A percentile compares a stretch with the other conserved stretches of the same genome.
phyloP scores from a whole-genome alignment of 2,113 vertebrate genomes.

The Carassius auratus region DNA sequence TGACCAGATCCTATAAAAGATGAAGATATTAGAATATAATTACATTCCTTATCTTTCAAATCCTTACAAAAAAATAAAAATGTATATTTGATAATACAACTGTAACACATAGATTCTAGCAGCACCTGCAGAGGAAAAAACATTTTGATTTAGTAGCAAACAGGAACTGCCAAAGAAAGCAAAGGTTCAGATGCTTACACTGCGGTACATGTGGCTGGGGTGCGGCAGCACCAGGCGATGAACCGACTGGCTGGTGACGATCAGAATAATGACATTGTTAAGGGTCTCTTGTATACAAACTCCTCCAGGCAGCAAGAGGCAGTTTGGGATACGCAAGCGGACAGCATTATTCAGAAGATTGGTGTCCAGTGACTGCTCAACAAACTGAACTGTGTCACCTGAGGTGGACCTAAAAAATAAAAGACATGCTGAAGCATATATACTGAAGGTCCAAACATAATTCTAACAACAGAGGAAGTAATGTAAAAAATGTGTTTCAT shows the following conservation, averaged over 20 bases:
- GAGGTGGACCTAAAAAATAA: slow-evolving; percentile 79
- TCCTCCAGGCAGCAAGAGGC: slow-evolving; percentile 82
- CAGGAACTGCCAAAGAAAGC: background rate
- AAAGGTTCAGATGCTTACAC: slow-evolving; percentile 77
- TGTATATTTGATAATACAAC: too few relatives aligned
- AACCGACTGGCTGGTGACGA: slow-evolving; percentile 86
- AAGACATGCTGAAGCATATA: background rate
- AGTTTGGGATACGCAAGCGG: slow-evolving; percentile 81
- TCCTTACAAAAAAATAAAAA: too few relatives aligned
- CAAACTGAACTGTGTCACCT: slow-evolving; percentile 83
- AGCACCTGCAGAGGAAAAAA: too few relatives aligned
- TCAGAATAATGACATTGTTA: slow-evolving; percentile 82
- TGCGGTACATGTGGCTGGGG: slow-evolving; percentile 86
- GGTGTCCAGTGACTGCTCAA: slow-evolving; percentile 88
- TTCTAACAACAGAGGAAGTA: background rate
- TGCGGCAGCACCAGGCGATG: slow-evolving; percentile 89
- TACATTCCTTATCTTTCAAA: background rate
- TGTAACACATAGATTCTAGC: too few relatives aligned
- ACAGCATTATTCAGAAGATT: slow-evolving; percentile 87
- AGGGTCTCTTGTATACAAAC: slow-evolving; percentile 86
- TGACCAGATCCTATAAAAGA: slow-evolving; percentile 82
- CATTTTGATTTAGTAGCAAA: background rate
- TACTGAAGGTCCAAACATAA: background rate
- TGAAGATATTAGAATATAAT: background rate
- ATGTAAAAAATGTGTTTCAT: background rate